These are phyloP conservation scores for Popillia japonica DNA, from an alignment of 1,140 invertebrate species.

Conservation along the genomic window DNA sequence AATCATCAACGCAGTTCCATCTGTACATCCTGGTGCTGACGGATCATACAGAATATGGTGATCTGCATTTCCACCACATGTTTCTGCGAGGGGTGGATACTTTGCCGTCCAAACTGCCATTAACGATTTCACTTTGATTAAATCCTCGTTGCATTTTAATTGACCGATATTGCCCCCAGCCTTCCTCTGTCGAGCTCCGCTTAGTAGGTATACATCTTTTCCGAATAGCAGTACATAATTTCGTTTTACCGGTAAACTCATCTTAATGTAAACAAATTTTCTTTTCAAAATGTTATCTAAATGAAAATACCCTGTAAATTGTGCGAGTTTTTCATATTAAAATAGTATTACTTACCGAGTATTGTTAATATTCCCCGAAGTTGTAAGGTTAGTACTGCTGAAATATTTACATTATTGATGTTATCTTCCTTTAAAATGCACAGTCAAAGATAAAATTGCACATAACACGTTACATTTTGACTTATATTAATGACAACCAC, in stretches of 20 bases:
- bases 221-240: background rate
- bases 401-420: too few relatives aligned
- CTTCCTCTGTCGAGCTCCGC: background rate
- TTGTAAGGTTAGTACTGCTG: too few relatives aligned
- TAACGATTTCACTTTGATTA: background rate
- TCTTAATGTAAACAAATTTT: too few relatives aligned
- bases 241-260: background rate
- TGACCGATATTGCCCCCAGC: constrained; percentile 25
- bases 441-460: too few relatives aligned
- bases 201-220: background rate
- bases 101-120: background rate
- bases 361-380: too few relatives aligned
- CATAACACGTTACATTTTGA: too few relatives aligned
- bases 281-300: too few relatives aligned
- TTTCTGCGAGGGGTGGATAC: background rate
- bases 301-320: too few relatives aligned
- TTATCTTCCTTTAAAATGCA: too few relatives aligned
- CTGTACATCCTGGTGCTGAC: constrained; percentile 21
- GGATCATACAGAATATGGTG: constrained; percentile 33
- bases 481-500: too few relatives aligned
- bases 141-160: background rate
- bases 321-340: too few relatives aligned
- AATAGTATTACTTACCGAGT: too few relatives aligned
- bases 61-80: constrained; percentile 11
- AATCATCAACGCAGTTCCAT: constrained; percentile 39